Evolutionary conservation across 2,888 invertebrate genomes (phyloP), one percentile per base, ranked within the genome.

Genomic region (Stenotaenia linearis): DNA sequence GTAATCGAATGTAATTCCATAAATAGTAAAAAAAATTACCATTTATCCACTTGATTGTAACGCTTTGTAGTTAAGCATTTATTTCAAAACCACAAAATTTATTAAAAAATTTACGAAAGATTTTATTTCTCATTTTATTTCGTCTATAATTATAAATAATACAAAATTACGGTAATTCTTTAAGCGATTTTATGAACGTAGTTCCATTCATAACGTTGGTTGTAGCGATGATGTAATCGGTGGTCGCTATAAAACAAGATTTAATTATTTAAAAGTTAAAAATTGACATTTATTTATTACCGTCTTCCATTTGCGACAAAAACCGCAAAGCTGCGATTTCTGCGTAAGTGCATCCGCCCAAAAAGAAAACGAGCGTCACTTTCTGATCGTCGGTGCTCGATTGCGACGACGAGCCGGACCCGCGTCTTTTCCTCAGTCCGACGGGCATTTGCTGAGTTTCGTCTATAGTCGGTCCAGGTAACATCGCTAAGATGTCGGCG

Each of bases 311-410:
- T 81, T 89, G 88, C 0, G 89, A 88, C 0, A 90, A 85, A 82
- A 89, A 90, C 61, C 90, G 84, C 10, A 90, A 84, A 0, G 90
- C 90, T n/a, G 90, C 88, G 69, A 91, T 88, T 85, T 99, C 99
- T 0, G 97, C 95, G 87, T 92, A 96, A 0, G 98, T 99, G 85
- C 97, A 95, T 0, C 99, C 99, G 4, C 99, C 99, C 18, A 99
- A 91, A 85, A 98, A 97, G 86, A 97, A 96, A 0, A 99, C 95
- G 0, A 98, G 88, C 9, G 97, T 91, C 1, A 96, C 92, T 82
- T 86, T 86, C 82, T 86, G 86, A 77, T 87, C 84, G 15, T 82
- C 83, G n/a, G 80, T 79, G 76, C 84, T 84, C 77, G 87, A 86
- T 82, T 86, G 85, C 32, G 85, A 83, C 0, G 87, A 87, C 9